Evolutionary conservation across 1,140 invertebrate species (phyloP), one percentile per base, ranked within the genome.

Genomic region (Drosophila oshimai): DNA sequence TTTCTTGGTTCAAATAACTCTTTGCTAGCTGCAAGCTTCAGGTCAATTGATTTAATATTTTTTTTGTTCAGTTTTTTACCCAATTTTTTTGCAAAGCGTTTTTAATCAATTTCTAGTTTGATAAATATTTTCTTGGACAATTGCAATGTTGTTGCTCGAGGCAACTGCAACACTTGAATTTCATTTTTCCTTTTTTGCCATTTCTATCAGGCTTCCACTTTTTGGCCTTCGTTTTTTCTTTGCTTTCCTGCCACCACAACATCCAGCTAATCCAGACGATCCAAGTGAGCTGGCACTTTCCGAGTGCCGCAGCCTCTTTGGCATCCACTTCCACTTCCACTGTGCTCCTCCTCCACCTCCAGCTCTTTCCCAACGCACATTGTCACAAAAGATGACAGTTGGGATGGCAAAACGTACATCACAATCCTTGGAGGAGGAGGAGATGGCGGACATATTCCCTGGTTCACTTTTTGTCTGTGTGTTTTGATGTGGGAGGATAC

Each of bases 301-400:
- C 45, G 37, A 61, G 62, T 73, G 71, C 47, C 51, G 57, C 50
- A 71, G 71, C 46, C 58, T 64, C 53, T 65, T 60, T 54, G 46
- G 33, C 54, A 62, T 62, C 54, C 37, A 46, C 41, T 41, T 50
- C 28, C 34, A 36, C 41, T 53, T 17, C 15, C 42, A 24, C 3
- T 15, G 12, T n/a, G 18, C 20, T 22, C 18, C 31, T 61, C 9
- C 29, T 7, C 22, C 39, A 10, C 2, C 49, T 31, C n/a, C n/a
- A n/a, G n/a, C n/a, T 4, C 4, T 7, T 33, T 22, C 34, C 53
- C 24, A 53, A 26, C 62, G 34, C 51, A 53, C 71, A 73, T 45
- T 47, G 74, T 68, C 70, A 69, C 49, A 55, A 81, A 72, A 72
- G 60, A 80, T 81, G 77, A 81, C 77, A 80, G 60, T 76, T 72